Conservation (phyloP, 2,113 vertebrate genomes). For the Mobula birostris region DNA sequence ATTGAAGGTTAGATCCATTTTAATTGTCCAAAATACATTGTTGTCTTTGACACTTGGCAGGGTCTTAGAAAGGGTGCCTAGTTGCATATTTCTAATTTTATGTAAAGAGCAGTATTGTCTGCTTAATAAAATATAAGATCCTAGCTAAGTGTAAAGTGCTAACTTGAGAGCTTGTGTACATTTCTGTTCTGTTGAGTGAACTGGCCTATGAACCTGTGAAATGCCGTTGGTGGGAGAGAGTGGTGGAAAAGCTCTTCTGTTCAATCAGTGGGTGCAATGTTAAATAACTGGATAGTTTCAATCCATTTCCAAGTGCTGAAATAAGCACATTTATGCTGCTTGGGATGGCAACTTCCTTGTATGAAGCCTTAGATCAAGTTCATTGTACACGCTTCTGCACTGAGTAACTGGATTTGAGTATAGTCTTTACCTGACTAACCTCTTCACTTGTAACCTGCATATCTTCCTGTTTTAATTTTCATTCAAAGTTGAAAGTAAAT, state of each 20-base stretch:
- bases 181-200: background rate
- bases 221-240: background rate
- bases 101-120: background rate
- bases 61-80: background rate
- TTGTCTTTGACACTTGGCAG: background rate
- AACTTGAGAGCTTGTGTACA: background rate
- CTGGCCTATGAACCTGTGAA: background rate
- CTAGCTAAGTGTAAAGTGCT: background rate
- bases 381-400: background rate
- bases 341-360: background rate
- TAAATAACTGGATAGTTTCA: background rate
- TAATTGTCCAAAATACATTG: background rate
- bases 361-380: background rate
- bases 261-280: background rate
- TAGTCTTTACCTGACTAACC: background rate
- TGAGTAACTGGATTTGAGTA: background rate
- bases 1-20: background rate
- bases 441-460: background rate
- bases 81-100: background rate
- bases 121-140: background rate
- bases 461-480: background rate
- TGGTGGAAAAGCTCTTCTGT: background rate
- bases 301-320: background rate
- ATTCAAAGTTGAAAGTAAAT: background rate
- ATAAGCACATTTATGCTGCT: background rate